Evolutionary conservation across 2,113 vertebrate species (phyloP).

Genomic region (Lophochroa leadbeateri): DNA sequence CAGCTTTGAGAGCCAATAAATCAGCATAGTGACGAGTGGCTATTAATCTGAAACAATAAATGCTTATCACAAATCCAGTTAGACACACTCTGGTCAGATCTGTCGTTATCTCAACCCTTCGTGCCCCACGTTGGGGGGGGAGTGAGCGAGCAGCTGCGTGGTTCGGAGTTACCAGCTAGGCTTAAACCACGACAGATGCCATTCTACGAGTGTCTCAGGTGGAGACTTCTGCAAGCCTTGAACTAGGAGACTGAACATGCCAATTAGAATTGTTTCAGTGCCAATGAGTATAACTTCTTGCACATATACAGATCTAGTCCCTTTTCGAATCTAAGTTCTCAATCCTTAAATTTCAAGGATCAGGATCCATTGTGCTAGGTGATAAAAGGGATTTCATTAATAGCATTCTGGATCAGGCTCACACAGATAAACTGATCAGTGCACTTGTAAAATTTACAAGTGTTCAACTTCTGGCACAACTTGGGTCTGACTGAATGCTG

Average conservation of each 20-base stretch:
- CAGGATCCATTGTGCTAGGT: background rate
- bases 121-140: too few species aligned
- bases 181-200: too few species aligned
- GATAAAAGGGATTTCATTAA: background rate
- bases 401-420: background rate
- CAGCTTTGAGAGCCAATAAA: too few species aligned
- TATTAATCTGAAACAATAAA: too few species aligned
- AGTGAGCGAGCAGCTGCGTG: too few species aligned
- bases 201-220: background rate
- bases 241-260: background rate
- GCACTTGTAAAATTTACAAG: background rate
- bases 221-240: background rate
- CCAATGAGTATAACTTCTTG: background rate
- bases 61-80: too few species aligned
- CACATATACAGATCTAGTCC: background rate
- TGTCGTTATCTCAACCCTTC: too few species aligned
- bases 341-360: background rate
- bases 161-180: too few species aligned
- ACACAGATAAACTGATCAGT: background rate
- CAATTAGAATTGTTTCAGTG: background rate
- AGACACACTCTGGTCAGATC: too few species aligned
- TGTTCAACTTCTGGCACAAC: background rate
- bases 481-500: background rate
- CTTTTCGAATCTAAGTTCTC: background rate
- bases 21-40: too few species aligned